A percentile compares a stretch with the other conserved stretches of the same genome.
phyloP scores from a whole-genome alignment of 2,888 invertebrate species.

The Masnerella sp. region DNA sequence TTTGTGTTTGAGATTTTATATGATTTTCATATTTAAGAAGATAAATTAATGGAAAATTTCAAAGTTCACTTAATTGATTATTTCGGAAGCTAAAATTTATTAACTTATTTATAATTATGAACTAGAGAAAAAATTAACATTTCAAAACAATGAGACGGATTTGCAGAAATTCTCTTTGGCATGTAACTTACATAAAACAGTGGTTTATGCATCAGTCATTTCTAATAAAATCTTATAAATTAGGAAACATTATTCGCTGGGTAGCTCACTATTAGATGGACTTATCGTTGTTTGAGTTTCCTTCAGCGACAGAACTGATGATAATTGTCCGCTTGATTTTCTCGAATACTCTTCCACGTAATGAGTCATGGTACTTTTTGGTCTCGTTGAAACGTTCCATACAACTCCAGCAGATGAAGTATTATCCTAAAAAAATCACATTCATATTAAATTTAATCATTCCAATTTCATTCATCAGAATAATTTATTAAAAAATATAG shows the following conservation, averaged over 20 bases:
- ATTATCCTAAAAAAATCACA: conserved; percentile 66
- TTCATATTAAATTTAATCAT: too few relatives aligned
- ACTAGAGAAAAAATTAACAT: conserved; percentile 2
- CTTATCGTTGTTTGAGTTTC: conserved; percentile 70
- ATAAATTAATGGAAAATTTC: too few relatives aligned
- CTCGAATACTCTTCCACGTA: conserved; percentile 71
- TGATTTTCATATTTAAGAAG: too few relatives aligned
- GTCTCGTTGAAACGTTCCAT: conserved; percentile 70
- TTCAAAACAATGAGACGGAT: conserved; percentile 18
- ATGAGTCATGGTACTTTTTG: conserved; percentile 72
- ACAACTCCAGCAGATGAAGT: conserved; percentile 66
- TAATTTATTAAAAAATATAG: too few relatives aligned
- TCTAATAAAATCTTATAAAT: too few relatives aligned
- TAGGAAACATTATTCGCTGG: conserved; percentile 64
- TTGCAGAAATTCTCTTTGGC: conserved; percentile 26
- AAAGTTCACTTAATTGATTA: too few relatives aligned
- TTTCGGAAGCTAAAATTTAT: too few relatives aligned
- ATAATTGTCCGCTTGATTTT: conserved; percentile 71
- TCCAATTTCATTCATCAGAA: too few relatives aligned
- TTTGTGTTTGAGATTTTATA: too few relatives aligned
- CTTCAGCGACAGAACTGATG: conserved; percentile 68
- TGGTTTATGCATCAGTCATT: conserved; percentile 41
- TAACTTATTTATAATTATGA: too few relatives aligned
- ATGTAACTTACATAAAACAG: too few relatives aligned
- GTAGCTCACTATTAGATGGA: conserved; percentile 72